Percentiles rank a stretch among this genome's conserved stretches.
These are phyloP conservation scores for Bergia sp. DNA, from an alignment of 92 coral and sea anemone species.

Conservation along the genomic window DNA sequence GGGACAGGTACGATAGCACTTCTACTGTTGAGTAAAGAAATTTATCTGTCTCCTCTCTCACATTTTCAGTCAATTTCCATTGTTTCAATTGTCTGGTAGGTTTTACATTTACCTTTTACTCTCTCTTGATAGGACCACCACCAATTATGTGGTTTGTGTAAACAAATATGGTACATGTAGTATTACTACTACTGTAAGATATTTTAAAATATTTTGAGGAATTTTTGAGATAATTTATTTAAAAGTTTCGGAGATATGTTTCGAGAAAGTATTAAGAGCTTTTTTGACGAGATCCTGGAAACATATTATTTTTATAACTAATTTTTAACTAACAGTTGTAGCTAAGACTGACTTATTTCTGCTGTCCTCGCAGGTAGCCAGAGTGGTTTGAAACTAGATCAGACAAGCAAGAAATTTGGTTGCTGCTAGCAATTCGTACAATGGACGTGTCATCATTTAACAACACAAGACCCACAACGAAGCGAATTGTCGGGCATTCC, in stretches of 20 bases:
- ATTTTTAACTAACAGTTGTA: not conserved
- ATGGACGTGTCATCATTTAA: not conserved
- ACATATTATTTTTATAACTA: no score
- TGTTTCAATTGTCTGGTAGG: not conserved
- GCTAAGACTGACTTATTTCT: not conserved
- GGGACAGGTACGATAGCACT: constrained; percentile 57
- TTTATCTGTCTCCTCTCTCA: no score
- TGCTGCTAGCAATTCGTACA: constrained; percentile 25
- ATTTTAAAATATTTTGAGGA: no score
- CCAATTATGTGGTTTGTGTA: not conserved
- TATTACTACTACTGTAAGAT: no score
- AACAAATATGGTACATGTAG: no score
- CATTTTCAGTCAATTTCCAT: not conserved
- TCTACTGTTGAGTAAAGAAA: not conserved
- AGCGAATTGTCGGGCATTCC: no score
- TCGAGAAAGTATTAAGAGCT: no score
- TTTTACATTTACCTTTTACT: not conserved
- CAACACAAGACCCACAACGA: no score
- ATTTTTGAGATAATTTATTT: no score
- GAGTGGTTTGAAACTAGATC: constrained; percentile 30
- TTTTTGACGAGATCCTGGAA: no score
- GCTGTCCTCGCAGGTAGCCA: constrained; percentile 26
- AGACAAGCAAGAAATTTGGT: constrained; percentile 33
- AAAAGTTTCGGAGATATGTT: no score
- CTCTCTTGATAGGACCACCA: not conserved